Evolutionary conservation across 2,797 vertebrate genomes (phyloP).

Genomic region (Apogon hyalosoma): DNA sequence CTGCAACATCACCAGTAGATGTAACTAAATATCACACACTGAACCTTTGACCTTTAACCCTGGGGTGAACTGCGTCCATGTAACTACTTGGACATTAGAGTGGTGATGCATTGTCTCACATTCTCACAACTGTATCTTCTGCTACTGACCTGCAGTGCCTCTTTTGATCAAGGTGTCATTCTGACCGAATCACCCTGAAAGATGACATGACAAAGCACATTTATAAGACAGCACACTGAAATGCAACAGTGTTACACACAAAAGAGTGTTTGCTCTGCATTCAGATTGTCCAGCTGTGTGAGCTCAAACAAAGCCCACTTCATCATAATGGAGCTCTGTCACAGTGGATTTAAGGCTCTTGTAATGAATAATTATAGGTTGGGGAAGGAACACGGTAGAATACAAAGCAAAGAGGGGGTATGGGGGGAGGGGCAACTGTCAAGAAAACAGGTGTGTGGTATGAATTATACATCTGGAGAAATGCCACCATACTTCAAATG

Average conservation of each 20-base stretch:
- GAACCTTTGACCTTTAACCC: no score
- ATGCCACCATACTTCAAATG: constrained; percentile 63
- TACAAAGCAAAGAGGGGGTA: constrained; percentile 62
- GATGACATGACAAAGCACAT: constrained; percentile 12
- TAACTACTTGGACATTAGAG: neutral
- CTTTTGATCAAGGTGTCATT: neutral
- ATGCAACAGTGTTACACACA: constrained; percentile 39
- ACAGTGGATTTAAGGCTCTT: constrained; percentile 78
- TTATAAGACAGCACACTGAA: constrained; percentile 40
- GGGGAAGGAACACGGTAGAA: constrained; percentile 68
- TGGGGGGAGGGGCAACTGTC: constrained; percentile 43
- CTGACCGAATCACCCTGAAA: constrained; percentile 26
- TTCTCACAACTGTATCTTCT: neutral
- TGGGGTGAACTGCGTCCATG: constrained; percentile 6
- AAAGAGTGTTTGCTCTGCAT: constrained; percentile 38
- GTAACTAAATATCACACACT: no score
- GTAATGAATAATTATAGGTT: constrained; percentile 84
- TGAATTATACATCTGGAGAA: constrained; percentile 79
- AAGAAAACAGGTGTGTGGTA: constrained; percentile 77
- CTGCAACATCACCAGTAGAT: no score
- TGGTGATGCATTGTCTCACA: neutral
- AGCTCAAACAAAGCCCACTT: constrained; percentile 76
- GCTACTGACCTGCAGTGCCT: neutral
- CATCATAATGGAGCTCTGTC: constrained; percentile 83
- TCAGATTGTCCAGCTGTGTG: constrained; percentile 74